Evolutionary conservation across 2,113 vertebrate genomes (phyloP).

Genomic region (Melospiza georgiana): DNA sequence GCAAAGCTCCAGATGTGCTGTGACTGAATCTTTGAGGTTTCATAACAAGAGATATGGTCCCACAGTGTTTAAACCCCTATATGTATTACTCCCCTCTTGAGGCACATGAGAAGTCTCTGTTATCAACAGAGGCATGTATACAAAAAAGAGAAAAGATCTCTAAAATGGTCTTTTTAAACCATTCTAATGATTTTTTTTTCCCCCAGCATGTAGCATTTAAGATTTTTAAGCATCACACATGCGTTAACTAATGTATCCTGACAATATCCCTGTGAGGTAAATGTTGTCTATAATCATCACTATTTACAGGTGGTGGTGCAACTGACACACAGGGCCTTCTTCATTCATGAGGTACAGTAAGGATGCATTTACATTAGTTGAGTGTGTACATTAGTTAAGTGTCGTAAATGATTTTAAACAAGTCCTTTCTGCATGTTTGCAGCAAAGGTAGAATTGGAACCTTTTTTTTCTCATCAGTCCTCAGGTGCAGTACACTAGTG

Average conservation of each 20-base stretch:
- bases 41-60: not conserved
- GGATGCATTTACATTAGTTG: not conserved
- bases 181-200: not conserved
- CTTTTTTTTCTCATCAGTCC: not conserved
- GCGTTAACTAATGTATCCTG: constrained; percentile 12
- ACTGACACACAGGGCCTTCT: not conserved
- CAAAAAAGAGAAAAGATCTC: not conserved
- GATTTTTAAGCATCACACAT: not conserved
- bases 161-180: not conserved
- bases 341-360: not conserved
- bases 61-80: not conserved
- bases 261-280: constrained; percentile 10
- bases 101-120: not conserved
- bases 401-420: constrained; percentile 23
- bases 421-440: not conserved
- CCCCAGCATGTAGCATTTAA: not conserved
- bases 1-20: not conserved
- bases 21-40: not conserved
- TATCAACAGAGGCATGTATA: not conserved
- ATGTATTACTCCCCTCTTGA: not conserved
- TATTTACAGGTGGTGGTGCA: not conserved
- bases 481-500: not conserved
- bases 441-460: not conserved
- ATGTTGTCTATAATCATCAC: not conserved
- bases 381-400: not conserved